These are phyloP conservation scores for Drosophila repleta DNA, from an alignment of 1,140 invertebrate species.

Conservation along the genomic window DNA sequence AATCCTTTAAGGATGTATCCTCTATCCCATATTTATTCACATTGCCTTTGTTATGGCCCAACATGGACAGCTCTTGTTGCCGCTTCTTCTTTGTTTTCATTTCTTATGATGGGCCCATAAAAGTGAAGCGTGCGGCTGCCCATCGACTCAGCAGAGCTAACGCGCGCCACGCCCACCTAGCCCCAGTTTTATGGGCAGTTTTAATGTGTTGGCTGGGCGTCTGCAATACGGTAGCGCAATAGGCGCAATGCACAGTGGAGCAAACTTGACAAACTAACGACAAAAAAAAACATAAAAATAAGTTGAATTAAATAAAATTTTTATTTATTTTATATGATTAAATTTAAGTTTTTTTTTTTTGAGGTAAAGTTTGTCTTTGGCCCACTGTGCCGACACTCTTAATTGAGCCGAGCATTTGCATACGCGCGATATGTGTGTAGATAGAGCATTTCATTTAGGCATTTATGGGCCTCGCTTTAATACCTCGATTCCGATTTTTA, in stretches of 20 bases:
- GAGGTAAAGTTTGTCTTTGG: background rate
- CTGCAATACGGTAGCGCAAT: constrained; percentile 14
- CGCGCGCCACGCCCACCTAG: constrained; percentile 39
- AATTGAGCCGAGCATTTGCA: constrained; percentile 33
- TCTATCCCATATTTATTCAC: background rate
- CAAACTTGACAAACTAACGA: no score
- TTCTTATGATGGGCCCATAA: constrained; percentile 15
- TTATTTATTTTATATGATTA: background rate
- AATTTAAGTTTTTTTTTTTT: background rate
- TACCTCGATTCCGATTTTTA: no score
- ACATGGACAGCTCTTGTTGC: background rate
- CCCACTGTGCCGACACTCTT: background rate
- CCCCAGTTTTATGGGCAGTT: constrained; percentile 31
- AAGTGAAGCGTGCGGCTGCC: constrained; percentile 26
- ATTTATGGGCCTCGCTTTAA: constrained; percentile 43
- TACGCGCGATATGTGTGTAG: constrained; percentile 21
- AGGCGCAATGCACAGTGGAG: background rate
- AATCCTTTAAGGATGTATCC: background rate
- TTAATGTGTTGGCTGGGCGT: constrained; percentile 15
- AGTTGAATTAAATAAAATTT: no score
- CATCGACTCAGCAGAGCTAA: background rate
- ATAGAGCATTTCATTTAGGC: constrained; percentile 18
- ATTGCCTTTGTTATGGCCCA: background rate
- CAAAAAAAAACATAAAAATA: no score
- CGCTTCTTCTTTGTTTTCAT: background rate